phyloP scores from a whole-genome alignment of 2,797 vertebrate species.

The Xenopus petersii region DNA sequence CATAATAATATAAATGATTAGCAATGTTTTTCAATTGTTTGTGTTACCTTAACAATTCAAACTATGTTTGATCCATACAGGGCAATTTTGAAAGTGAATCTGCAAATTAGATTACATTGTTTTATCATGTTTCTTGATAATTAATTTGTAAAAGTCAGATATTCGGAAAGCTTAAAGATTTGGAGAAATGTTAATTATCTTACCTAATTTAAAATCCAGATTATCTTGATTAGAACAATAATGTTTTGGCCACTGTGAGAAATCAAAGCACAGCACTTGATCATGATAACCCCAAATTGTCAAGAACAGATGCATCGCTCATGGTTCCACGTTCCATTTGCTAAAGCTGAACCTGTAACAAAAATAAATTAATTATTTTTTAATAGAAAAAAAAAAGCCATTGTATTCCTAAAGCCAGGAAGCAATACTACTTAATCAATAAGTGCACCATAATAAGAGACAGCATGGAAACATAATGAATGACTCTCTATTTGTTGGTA shows the following conservation, averaged over 20 bases:
- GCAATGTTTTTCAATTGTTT: too few species aligned
- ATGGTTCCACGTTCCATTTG: slow-evolving; percentile 51
- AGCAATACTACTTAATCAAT: slow-evolving; percentile 32
- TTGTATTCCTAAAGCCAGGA: slow-evolving; percentile 1
- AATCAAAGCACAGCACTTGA: slow-evolving; percentile 59
- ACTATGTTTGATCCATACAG: too few species aligned
- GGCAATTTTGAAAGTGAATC: too few species aligned
- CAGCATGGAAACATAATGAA: slow-evolving; percentile 14
- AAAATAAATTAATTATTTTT: slow-evolving; percentile 51
- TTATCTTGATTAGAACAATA: slow-evolving; percentile 52
- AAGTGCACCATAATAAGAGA: slow-evolving; percentile 38
- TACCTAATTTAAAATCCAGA: slow-evolving; percentile 62
- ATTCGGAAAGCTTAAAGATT: too few species aligned
- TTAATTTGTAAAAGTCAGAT: too few species aligned
- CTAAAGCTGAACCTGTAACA: slow-evolving; percentile 62
- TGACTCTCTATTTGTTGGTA: slow-evolving; percentile 19
- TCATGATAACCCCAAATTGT: slow-evolving; percentile 63
- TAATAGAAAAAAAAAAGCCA: slow-evolving; percentile 50
- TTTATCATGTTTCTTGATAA: too few species aligned
- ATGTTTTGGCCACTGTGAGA: slow-evolving; percentile 57
- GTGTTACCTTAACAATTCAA: too few species aligned
- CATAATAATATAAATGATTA: too few species aligned
- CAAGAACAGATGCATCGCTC: slow-evolving; percentile 58
- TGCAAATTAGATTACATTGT: too few species aligned
- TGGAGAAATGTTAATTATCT: slow-evolving; percentile 24